These are phyloP conservation scores for Xylota segnis DNA, from an alignment of 2,888 invertebrate species.

Conservation along the genomic window DNA sequence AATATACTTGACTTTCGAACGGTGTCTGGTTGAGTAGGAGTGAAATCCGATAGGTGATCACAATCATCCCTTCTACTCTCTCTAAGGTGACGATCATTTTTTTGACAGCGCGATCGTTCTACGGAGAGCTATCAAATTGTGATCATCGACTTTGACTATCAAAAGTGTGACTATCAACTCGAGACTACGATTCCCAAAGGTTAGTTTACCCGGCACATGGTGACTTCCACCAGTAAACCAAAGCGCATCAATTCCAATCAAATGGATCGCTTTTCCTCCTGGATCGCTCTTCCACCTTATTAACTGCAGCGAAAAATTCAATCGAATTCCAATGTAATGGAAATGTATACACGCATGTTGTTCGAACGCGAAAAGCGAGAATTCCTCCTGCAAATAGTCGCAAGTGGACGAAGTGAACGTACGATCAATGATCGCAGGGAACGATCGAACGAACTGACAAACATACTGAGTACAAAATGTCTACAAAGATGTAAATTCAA, in stretches of 20 bases:
- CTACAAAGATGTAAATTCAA: slow-evolving; percentile 1
- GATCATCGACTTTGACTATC: too few species aligned
- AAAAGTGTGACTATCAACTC: too few species aligned
- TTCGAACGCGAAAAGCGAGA: slow-evolving; percentile 15
- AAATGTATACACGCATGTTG: slow-evolving; percentile 43
- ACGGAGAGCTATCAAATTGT: too few species aligned
- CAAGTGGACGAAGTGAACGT: slow-evolving; percentile 21
- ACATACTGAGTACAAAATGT: neutral
- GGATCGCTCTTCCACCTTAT: neutral
- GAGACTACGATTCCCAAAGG: too few species aligned
- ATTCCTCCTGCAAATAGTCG: slow-evolving; percentile 14
- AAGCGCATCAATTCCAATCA: slow-evolving; percentile 10
- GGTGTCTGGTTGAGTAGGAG: too few species aligned
- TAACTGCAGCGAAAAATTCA: slow-evolving; percentile 9
- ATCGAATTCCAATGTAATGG: slow-evolving; percentile 40
- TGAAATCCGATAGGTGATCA: too few species aligned
- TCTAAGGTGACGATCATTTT: too few species aligned
- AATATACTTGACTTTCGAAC: too few species aligned
- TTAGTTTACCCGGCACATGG: too few species aligned
- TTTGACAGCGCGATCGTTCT: too few species aligned
- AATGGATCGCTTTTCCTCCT: slow-evolving; percentile 33
- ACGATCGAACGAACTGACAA: slow-evolving; percentile 17
- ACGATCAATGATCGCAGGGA: slow-evolving; percentile 49
- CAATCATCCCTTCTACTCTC: too few species aligned
- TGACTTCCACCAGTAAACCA: too few species aligned